Base-by-base conservation (phyloP, 2,888 invertebrate species). In the Hydroisotoma schaefferi region DNA sequence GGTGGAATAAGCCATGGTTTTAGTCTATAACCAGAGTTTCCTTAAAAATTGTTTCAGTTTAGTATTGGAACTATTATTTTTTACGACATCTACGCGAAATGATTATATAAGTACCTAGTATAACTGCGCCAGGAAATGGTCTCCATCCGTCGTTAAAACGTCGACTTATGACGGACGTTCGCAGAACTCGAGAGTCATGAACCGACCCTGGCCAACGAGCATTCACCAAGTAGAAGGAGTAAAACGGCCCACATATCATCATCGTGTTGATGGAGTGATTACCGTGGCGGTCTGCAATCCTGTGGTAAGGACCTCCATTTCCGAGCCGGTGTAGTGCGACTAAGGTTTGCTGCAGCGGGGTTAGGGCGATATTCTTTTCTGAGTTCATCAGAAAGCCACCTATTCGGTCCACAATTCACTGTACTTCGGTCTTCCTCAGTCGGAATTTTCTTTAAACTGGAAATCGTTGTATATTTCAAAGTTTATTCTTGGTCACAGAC, bases 121-220 rank as follows among this genome's bases (percentile, higher is more conserved):
- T 22, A 1, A 66, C 56, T 1, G 68, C 65, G 5, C 55, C 61
- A 15, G 61, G 58, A 40, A 68, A 68, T 33, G 68, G 68, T 15
- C 65, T 26, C 65, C 68, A 68, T 1, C 63, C 65, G 15, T 6
- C 25, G 1, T 66, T 55, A 46, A 63, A 64, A 5, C 22, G 43
- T 22, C 52, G 26, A 2, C 25, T 43, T 23, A 68, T 26, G 8
- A 12, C 10, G 2, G 59, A 57, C 10, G 59, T 61, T n/a, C 68
- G 44, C 23, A 66, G 22, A 6, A 68, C 66, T 20, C 65, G 20
- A 1, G 61, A 23, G 37, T 66, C 68, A 44, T 66, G 65, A 1
- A 60, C 62, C 0, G 48, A 29, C 1, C 68, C 63, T 1, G 68
- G 68, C 54, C 59, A 68, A 2, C 48, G 52, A 25, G 54, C 38